phyloP scores from a whole-genome alignment of 1,140 invertebrate genomes.

The Globodera ellingtonae region DNA sequence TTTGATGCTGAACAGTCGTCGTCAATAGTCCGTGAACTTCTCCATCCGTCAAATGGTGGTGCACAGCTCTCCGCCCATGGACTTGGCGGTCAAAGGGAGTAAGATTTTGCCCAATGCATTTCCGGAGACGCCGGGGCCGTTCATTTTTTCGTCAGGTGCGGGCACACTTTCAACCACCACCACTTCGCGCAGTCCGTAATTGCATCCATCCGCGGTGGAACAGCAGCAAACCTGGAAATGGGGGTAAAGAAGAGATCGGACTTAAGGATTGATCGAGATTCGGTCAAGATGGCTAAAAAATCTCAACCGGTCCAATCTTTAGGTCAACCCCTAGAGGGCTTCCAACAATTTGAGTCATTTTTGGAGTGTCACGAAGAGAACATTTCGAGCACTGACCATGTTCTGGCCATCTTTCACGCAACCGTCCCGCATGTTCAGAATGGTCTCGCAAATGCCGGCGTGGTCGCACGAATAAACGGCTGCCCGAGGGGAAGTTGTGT shows the following conservation, averaged over 20 bases:
- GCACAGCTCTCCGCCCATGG: not conserved
- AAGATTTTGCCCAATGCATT: not conserved
- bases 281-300: too few species aligned
- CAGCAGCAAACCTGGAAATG: constrained; percentile 9
- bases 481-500: not conserved
- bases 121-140: not conserved
- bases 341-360: too few species aligned
- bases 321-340: too few species aligned
- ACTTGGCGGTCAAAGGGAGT: not conserved
- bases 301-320: too few species aligned
- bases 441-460: constrained; percentile 16
- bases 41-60: not conserved
- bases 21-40: too few species aligned
- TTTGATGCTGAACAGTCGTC: not conserved
- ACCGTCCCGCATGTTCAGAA: constrained; percentile 7
- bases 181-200: not conserved
- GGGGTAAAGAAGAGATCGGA: not conserved
- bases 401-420: constrained; percentile 1
- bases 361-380: too few species aligned
- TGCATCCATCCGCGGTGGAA: constrained; percentile 5
- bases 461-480: constrained; percentile 8
- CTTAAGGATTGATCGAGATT: too few species aligned
- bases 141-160: not conserved
- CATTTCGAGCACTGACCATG: not conserved
- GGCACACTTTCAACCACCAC: too few species aligned